Base-by-base conservation (phyloP, 1,140 invertebrate species). In the Chymomyza costata region DNA sequence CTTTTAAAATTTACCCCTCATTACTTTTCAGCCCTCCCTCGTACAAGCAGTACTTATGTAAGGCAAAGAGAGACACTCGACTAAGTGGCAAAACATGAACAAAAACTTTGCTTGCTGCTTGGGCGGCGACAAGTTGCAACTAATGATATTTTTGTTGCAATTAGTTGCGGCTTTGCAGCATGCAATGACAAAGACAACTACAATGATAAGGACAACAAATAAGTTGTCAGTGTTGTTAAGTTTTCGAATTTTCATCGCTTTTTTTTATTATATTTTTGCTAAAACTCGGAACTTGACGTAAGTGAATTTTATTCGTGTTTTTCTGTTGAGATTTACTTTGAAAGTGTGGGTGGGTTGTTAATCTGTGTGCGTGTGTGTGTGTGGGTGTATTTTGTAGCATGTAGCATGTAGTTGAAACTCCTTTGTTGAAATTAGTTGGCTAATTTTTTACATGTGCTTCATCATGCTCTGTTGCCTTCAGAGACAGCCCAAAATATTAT, bases 81-180 rank as follows among this genome's bases (percentile, higher is more conserved):
- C 71, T 78, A 78, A 76, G 71, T 76, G 71, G 71, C 54, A 66
- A 78, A 76, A 78, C 71, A 76, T 78, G 71, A 76, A 76, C 71
- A 71, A 78, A 76, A 76, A 76, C 62, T 76, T 76, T 66, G 66
- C 55, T 74, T 57, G 71, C 49, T 71, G n/a, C n/a, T n/a, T n/a
- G 71, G 59, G 71, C 54, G 66, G 71, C 71, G 71, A 78, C 71
- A 76, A 76, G 71, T 76, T 76, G 73, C 78, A 76, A 76, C 71
- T 76, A 76, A 76, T 76, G 71, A 76, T 71, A 76, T 78, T 78
- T 78, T 76, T 76, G 71, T 76, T 76, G 71, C 80, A 76, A 76
- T 76, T 76, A 76, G 71, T 76, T 76, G 71, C 63, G 71, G 71
- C 71, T 78, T 78, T 66, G 58, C 57, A 52, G 58, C 61, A 39